Conservation (phyloP, 2,888 invertebrate species). For the Machimus rusticus region DNA sequence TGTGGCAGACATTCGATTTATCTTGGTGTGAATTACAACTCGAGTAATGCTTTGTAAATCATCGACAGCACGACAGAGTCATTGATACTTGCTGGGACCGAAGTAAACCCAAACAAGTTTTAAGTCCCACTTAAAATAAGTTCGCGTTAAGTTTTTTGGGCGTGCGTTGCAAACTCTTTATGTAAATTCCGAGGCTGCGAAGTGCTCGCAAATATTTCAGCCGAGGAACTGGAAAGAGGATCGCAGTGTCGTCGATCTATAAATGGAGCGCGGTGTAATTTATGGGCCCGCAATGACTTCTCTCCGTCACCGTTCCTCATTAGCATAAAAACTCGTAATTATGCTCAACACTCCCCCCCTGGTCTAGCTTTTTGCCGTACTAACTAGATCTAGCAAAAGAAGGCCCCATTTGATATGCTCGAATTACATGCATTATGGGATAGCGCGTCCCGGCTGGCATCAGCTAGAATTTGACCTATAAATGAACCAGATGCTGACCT, state of each 20-base stretch:
- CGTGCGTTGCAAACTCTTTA: background rate
- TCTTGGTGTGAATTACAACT: background rate
- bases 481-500: slow-evolving; percentile 19
- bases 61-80: background rate
- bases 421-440: background rate
- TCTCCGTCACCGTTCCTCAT: background rate
- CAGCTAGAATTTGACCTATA: slow-evolving; percentile 2
- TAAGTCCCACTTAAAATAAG: background rate
- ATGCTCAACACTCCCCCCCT: background rate
- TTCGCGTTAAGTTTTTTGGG: background rate
- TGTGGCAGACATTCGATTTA: background rate
- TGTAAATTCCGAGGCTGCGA: background rate
- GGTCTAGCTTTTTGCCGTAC: background rate
- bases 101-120: background rate
- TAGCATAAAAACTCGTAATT: slow-evolving; percentile 14
- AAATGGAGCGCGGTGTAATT: background rate
- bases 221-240: background rate
- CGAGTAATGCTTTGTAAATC: background rate
- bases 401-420: background rate
- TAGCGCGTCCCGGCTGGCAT: background rate
- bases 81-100: background rate
- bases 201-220: background rate
- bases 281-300: background rate
- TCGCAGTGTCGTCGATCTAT: background rate
- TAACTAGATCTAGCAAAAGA: background rate